These are phyloP conservation scores for Microplitis deprimator DNA, from an alignment of 2,888 invertebrate species.

Conservation along the genomic window DNA sequence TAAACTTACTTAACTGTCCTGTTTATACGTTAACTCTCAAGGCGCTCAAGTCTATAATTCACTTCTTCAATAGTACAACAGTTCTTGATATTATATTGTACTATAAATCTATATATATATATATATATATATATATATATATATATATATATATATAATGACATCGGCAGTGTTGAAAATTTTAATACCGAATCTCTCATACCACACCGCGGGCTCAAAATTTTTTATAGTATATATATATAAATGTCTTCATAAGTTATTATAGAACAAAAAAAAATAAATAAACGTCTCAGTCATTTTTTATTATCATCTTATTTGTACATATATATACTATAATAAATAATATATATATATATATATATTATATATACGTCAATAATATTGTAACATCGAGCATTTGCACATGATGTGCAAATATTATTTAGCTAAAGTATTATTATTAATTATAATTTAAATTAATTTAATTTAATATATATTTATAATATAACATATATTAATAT, in stretches of 20 bases:
- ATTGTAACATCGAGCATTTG: slow-evolving; percentile 56
- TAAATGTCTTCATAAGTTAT: too few relatives aligned
- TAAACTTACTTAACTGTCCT: slow-evolving; percentile 37
- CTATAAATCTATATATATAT: too few relatives aligned
- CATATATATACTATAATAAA: slow-evolving; percentile 35
- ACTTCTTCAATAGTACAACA: neutral
- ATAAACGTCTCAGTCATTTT: slow-evolving; percentile 23
- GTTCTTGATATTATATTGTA: neutral
- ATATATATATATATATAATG: too few relatives aligned
- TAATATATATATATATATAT: slow-evolving; percentile 41
- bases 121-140: too few relatives aligned
- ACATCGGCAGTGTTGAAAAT: too few relatives aligned
- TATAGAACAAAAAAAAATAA: neutral
- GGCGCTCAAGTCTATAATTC: neutral
- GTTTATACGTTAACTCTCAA: neutral
- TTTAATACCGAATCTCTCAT: too few relatives aligned
- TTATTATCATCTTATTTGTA: slow-evolving; percentile 31
- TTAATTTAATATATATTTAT: neutral
- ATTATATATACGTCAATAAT: neutral
- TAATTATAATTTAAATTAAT: neutral
- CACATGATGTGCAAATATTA: slow-evolving; percentile 50
- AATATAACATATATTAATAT: slow-evolving; percentile 6
- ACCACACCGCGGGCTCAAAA: too few relatives aligned
- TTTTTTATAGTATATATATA: too few relatives aligned
- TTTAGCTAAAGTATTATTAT: neutral